Evolutionary conservation across 2,888 invertebrate species (phyloP), one percentile per base, ranked within the genome.

Genomic region (Neoitamus cyanurus): DNA sequence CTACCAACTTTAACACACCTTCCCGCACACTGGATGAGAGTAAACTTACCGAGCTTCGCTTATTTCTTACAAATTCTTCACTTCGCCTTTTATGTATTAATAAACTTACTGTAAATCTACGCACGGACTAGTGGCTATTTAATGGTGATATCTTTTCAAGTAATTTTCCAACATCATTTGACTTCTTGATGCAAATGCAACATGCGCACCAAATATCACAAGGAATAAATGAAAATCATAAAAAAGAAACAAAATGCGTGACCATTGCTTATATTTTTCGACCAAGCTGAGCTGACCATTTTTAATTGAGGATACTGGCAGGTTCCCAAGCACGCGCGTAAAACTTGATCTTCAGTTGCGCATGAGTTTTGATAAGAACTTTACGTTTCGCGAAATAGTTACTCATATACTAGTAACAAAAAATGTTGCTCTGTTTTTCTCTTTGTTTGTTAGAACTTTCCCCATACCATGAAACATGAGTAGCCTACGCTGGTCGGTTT

Each of bases 51-150:
- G 25, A 58, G 25, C 20, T 58, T 58, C 58, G 58, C 58, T 58
- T 58, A 58, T 58, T 58, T 58, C 1, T 42, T 75, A 48, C 78
- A 31, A 46, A 77, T 30, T 25, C 31, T 15, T 78, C 11, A 31
- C 31, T 31, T 11, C 15, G n/a, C 3, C 37, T 25, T 46, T n/a
- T 34, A 15, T 31, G 3, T 70, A 70, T 70, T 31, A 30, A 25
- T 73, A 73, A 37, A 36, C 34, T 31, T 78, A 48, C 6, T 78
- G 30, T 48, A 78, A 28, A 58, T 46, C 78, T 78, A 78, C 58
- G 46, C 78, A 58, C 78, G 34, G 58, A 77, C 78, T 78, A 78
- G 78, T 46, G 58, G 58, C 48, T 78, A 78, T 31, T 48, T 78
- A 46, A 78, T 13, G 30, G 58, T 78, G 48, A 78, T 78, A 58